Evolutionary conservation across 2,113 vertebrate species (phyloP).

Genomic region (mouse (Mus musculus)): DNA sequence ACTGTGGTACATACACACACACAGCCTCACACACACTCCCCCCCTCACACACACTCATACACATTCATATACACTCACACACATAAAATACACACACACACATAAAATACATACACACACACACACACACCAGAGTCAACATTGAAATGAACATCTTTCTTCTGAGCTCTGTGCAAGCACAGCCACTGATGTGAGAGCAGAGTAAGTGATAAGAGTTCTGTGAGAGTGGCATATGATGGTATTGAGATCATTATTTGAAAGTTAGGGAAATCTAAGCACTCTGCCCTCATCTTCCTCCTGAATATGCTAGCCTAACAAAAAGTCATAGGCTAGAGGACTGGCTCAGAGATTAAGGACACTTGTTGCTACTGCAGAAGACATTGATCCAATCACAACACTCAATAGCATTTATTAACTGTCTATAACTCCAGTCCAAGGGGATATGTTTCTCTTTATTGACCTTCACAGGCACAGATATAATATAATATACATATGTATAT

Average conservation of each 20-base stretch:
- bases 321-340: not conserved
- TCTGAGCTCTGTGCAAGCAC: not conserved
- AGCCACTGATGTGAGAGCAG: not conserved
- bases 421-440: not conserved
- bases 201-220: not conserved
- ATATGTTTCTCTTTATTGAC: not conserved
- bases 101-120: not conserved
- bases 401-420: not conserved
- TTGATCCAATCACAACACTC: not conserved
- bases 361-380: too few species aligned
- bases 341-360: not conserved
- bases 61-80: not conserved
- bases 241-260: not conserved
- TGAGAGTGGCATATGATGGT: not conserved
- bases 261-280: not conserved
- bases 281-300: not conserved
- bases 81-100: not conserved
- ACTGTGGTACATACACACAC: not conserved
- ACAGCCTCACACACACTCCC: not conserved
- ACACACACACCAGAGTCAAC: not conserved
- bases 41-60: not conserved
- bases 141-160: conserved; percentile 14
- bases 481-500: not conserved
- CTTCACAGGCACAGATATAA: not conserved
- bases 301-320: not conserved